Evolutionary conservation across 1,140 invertebrate genomes (phyloP).

Genomic region (Brachionus plicatilis): DNA sequence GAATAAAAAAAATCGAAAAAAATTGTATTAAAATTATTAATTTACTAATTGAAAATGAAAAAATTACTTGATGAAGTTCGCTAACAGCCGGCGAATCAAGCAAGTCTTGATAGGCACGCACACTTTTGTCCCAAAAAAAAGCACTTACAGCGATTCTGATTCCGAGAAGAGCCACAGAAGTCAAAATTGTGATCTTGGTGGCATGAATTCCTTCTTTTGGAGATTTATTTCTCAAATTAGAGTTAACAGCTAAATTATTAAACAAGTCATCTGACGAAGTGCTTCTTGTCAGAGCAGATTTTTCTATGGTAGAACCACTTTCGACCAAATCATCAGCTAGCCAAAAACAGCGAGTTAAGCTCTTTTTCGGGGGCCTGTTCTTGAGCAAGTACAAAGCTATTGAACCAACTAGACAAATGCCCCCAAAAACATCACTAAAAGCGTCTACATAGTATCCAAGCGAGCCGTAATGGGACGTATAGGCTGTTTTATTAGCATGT

Average conservation of each 20-base stretch:
- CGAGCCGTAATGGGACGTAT: constrained; percentile 46
- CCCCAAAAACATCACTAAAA: constrained; percentile 46
- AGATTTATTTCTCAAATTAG: neutral
- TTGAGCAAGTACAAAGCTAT: constrained; percentile 20
- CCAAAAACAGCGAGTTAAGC: neutral
- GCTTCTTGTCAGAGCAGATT: neutral
- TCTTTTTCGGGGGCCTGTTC: neutral
- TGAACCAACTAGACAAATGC: constrained; percentile 43
- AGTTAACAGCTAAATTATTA: neutral
- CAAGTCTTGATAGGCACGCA: constrained; percentile 2
- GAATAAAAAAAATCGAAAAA: neutral
- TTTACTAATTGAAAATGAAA: neutral
- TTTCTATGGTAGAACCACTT: neutral
- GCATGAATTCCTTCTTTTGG: neutral
- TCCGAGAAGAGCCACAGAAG: neutral
- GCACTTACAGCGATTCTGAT: constrained; percentile 31
- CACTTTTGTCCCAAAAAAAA: constrained; percentile 33
- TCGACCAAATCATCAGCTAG: neutral
- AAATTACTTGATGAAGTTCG: neutral
- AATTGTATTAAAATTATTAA: neutral
- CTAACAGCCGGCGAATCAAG: neutral
- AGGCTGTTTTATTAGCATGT: constrained; percentile 39
- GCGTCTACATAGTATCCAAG: constrained; percentile 50
- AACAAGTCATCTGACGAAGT: neutral
- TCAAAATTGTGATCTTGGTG: neutral